Evolutionary conservation across 2,797 vertebrate genomes (phyloP).

Genomic region (Urophycis tenuis): DNA sequence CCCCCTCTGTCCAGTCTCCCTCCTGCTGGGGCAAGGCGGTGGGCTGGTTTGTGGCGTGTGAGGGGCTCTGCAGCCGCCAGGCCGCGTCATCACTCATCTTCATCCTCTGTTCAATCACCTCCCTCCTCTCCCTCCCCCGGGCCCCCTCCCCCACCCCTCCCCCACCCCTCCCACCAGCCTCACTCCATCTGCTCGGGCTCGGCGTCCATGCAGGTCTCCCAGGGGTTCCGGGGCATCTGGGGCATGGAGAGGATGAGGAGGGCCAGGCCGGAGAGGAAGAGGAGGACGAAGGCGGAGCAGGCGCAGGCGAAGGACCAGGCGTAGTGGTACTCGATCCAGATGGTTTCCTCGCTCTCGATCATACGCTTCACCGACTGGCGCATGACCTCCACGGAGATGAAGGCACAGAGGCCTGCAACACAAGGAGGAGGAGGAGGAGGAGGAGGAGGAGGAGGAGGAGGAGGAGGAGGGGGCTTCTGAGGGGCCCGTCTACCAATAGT

Average conservation of each 20-base stretch:
- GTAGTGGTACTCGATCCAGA: constrained; percentile 86
- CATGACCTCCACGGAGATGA: constrained; percentile 94
- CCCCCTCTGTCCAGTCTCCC: not conserved
- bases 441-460: not conserved
- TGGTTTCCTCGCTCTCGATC: constrained; percentile 90
- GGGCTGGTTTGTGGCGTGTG: not conserved
- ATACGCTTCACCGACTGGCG: constrained; percentile 94
- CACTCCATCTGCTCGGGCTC: constrained; percentile 77
- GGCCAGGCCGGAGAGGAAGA: constrained; percentile 80
- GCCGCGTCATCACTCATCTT: too few species aligned
- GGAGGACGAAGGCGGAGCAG: constrained; percentile 80
- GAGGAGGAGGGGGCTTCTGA: not conserved
- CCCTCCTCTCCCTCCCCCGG: not conserved
- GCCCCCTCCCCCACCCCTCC: not conserved
- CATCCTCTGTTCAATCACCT: not conserved
- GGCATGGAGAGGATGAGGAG: constrained; percentile 91
- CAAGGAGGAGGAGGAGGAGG: too few species aligned
- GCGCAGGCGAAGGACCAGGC: constrained; percentile 93
- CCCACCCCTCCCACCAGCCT: constrained; percentile 13
- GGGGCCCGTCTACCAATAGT: not conserved
- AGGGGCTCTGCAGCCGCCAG: too few species aligned
- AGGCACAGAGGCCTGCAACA: constrained; percentile 82
- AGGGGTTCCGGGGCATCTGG: constrained; percentile 92
- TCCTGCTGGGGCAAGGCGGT: not conserved
- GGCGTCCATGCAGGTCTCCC: constrained; percentile 97